These are phyloP conservation scores for Aphyosemion australe DNA, from an alignment of 2,113 vertebrate species.

Conservation along the genomic window DNA sequence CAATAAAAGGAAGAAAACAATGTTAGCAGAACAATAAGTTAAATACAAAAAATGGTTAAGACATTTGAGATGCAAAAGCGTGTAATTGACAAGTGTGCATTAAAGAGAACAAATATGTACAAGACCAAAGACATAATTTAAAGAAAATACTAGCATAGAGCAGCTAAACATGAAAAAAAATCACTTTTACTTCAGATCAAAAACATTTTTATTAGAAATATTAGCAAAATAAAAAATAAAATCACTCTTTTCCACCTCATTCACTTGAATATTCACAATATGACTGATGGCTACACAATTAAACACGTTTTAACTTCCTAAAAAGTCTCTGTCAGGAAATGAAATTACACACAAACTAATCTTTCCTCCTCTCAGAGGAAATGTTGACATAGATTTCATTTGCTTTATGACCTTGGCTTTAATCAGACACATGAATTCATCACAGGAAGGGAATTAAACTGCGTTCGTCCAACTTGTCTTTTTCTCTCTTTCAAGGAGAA, in stretches of 20 bases:
- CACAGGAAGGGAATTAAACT: constrained; percentile 27
- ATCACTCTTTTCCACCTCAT: constrained; percentile 12
- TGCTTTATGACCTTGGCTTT: constrained; percentile 30
- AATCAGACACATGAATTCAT: constrained; percentile 34
- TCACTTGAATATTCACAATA: constrained; percentile 30
- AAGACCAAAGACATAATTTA: constrained; percentile 70
- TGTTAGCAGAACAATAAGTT: constrained; percentile 75
- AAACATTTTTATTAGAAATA: constrained; percentile 35
- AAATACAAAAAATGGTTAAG: constrained; percentile 52
- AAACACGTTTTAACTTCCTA: neutral
- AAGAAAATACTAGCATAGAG: constrained; percentile 47
- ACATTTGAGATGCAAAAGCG: constrained; percentile 34
- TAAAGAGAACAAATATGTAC: constrained; percentile 71
- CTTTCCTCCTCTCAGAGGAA: constrained; percentile 35
- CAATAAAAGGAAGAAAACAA: constrained; percentile 44
- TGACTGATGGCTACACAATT: constrained; percentile 16
- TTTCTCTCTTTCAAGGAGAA: constrained; percentile 24
- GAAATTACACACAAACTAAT: constrained; percentile 10
- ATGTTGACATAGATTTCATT: constrained; percentile 37
- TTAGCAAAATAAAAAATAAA: constrained; percentile 20
- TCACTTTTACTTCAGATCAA: constrained; percentile 23
- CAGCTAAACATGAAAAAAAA: constrained; percentile 36
- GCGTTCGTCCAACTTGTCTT: constrained; percentile 19
- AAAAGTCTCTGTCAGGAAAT: constrained; percentile 13
- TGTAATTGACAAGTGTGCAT: constrained; percentile 39